Evolutionary conservation across 2,797 vertebrate species (phyloP), one percentile per base, ranked within the genome.

Genomic region (Tangara arthus): DNA sequence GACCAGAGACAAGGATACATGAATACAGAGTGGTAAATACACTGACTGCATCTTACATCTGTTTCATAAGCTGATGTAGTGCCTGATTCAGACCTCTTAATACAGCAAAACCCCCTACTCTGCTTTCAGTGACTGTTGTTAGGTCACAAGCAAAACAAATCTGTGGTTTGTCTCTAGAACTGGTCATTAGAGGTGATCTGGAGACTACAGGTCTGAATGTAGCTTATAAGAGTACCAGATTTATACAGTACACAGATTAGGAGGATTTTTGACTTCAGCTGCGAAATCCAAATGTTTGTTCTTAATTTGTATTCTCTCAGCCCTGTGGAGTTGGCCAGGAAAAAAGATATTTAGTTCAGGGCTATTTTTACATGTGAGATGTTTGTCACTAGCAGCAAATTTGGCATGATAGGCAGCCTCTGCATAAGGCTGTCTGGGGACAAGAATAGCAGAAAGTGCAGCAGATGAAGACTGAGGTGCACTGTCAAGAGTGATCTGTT

Each of bases 321-420:
- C 44, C 32, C 37, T 21, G 49, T 89, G 82, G 71, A 90, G 60
- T 26, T 80, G 69, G 60, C 32, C 75, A 87, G 79, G 71, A 85
- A 91, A 82, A 80, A 79, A 22, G 24, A 46, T 91, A 89, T 79
- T 87, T 92, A 23, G 26, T 90, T 92, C 53, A 78, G 60, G 63
- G 46, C 80, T 96, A 87, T 92, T 96, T 95, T 93, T 93, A 85
- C 24, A 61, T 66, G 57, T 0, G 8, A 91, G 32, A 35, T 82
- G 64, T 90, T 97, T 94, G 75, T 94, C 87, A 71, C 55, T 85
- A 85, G 75, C 68, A 89, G 90, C 77, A 92, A 80, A 94, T 87
- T 41, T 75, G 60, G 41, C 3, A 0, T 94, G 92, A 93, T 91
- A 71, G 86, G 87, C 83, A 89, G 91, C 30, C 71, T 90, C 75